These are phyloP conservation scores for Triplophysa dalaica DNA, from an alignment of 2,113 vertebrate genomes.

Conservation along the genomic window DNA sequence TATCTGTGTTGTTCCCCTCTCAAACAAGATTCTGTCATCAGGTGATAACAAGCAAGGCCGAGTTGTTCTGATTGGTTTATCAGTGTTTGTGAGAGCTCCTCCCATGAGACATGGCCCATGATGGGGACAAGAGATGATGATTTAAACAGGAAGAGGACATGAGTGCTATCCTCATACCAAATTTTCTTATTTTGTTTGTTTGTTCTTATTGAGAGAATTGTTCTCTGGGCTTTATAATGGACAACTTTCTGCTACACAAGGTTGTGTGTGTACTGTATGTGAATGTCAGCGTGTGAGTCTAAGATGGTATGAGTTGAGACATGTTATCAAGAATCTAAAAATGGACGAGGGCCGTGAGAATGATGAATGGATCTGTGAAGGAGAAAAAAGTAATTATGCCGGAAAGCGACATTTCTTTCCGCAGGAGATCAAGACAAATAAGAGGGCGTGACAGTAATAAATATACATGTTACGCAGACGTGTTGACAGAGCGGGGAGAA, in stretches of 20 bases:
- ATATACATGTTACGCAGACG: conserved; percentile 10
- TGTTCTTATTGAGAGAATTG: not conserved
- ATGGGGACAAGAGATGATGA: not conserved
- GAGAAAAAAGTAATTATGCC: conserved; percentile 29
- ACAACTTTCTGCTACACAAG: not conserved
- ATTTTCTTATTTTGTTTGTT: not conserved
- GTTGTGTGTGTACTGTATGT: not conserved
- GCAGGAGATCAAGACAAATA: conserved; percentile 22
- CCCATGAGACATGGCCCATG: not conserved
- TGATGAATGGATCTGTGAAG: conserved; percentile 21
- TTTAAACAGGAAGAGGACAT: not conserved
- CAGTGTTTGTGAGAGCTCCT: not conserved
- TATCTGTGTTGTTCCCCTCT: conserved; percentile 25
- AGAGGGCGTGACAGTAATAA: conserved; percentile 26
- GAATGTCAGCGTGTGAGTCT: not conserved
- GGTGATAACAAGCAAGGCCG: not conserved
- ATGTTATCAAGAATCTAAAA: conserved; percentile 44
- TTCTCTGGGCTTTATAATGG: conserved; percentile 13
- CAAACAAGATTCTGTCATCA: conserved; percentile 9
- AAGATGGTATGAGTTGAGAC: conserved; percentile 30
- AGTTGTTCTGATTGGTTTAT: conserved; percentile 10
- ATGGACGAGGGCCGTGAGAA: conserved; percentile 14
- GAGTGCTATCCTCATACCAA: not conserved
- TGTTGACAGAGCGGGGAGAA: conserved; percentile 21
- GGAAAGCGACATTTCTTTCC: conserved; percentile 20